Conservation (phyloP, 2,797 vertebrate genomes). For the Notolepis coatsorum region DNA sequence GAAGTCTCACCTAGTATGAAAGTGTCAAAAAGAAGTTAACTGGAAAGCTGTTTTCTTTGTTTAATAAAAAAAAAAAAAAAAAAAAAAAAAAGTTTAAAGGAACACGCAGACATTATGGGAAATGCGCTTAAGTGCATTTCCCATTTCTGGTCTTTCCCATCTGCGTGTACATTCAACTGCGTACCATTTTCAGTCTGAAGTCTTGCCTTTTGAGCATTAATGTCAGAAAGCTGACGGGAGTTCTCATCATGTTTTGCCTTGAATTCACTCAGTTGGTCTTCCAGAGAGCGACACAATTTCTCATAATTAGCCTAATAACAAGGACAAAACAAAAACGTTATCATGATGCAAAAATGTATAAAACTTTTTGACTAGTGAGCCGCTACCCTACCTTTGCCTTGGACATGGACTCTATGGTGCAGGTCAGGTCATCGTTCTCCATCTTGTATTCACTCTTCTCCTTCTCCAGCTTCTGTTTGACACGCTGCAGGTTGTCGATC, state of each 20-base stretch:
- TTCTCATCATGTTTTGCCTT: conserved; percentile 85
- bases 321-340: background rate
- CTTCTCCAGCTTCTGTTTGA: conserved; percentile 89
- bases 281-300: conserved; percentile 82
- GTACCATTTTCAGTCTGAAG: conserved; percentile 87
- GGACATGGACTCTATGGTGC: conserved; percentile 80
- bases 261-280: conserved; percentile 85
- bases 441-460: conserved; percentile 89
- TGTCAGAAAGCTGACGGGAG: conserved; percentile 78
- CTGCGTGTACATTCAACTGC: background rate
- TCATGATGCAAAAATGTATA: background rate
- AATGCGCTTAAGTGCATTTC: too few relatives aligned
- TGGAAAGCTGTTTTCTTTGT: too few relatives aligned
- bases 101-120: too few relatives aligned
- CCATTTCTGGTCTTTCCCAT: background rate
- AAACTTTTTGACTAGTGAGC: background rate
- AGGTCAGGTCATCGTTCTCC: conserved; percentile 80
- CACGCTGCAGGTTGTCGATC: conserved; percentile 85
- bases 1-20: conserved; percentile 84
- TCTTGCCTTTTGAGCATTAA: conserved; percentile 80
- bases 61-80: too few relatives aligned
- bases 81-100: too few relatives aligned
- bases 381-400: conserved; percentile 81
- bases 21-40: too few relatives aligned
- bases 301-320: conserved; percentile 81